Evolutionary conservation across 1,140 invertebrate genomes (phyloP).

Genomic region (Drosophila mayri): DNA sequence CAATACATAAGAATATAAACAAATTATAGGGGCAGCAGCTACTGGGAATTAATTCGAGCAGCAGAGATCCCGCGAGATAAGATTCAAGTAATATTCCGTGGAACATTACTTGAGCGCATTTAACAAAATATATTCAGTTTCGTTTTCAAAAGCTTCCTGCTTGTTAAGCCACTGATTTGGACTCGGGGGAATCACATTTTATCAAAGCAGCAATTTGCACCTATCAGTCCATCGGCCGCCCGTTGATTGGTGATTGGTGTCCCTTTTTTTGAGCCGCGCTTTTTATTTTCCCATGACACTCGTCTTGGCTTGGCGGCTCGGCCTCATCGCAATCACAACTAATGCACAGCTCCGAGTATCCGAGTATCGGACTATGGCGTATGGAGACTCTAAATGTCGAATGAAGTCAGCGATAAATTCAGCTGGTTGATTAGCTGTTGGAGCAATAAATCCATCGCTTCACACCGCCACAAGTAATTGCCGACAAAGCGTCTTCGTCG

Average conservation of each 20-base stretch:
- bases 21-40: not conserved
- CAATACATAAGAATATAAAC: not conserved
- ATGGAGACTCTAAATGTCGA: slow-evolving; percentile 69
- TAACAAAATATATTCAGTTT: slow-evolving; percentile 5
- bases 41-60: not conserved
- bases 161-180: slow-evolving; percentile 18
- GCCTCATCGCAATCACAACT: slow-evolving; percentile 47
- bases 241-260: slow-evolving; percentile 35
- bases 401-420: slow-evolving; percentile 76
- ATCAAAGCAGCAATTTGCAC: slow-evolving; percentile 45
- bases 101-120: slow-evolving; percentile 2
- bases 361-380: slow-evolving; percentile 7
- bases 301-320: slow-evolving; percentile 35
- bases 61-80: not conserved
- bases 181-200: slow-evolving; percentile 39
- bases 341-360: slow-evolving; percentile 33
- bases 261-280: slow-evolving; percentile 24
- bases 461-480: slow-evolving; percentile 74
- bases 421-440: slow-evolving; percentile 77
- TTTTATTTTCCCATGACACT: slow-evolving; percentile 65
- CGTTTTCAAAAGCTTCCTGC: slow-evolving; percentile 10
- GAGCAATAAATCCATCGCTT: slow-evolving; percentile 74
- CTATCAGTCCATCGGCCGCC: slow-evolving; percentile 38
- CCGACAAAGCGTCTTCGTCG: slow-evolving; percentile 68
- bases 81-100: not conserved